Percentiles rank a stretch among this genome's conserved stretches.
Evolutionary conservation across 2,113 vertebrate species (phyloP).

Genomic region (Mus spicilegus): DNA sequence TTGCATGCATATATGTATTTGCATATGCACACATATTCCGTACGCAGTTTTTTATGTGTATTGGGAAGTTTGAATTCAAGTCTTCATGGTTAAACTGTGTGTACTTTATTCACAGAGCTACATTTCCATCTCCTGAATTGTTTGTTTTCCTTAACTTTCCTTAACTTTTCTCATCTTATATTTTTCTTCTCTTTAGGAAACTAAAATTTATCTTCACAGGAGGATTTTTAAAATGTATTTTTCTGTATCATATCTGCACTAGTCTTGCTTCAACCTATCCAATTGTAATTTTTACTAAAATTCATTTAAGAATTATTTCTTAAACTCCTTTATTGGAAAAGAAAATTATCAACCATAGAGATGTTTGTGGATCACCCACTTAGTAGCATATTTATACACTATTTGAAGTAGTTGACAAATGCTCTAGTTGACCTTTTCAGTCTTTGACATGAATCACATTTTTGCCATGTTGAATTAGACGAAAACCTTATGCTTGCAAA

Average conservation of each 20-base stretch:
- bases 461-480: not conserved
- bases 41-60: not conserved
- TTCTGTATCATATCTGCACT: not conserved
- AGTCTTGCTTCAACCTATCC: not conserved
- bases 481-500: not conserved
- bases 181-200: not conserved
- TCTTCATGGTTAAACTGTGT: not conserved
- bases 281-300: not conserved
- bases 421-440: not conserved
- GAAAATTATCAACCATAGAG: not conserved
- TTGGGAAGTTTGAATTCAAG: not conserved
- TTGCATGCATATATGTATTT: not conserved
- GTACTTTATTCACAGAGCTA: not conserved
- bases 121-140: not conserved
- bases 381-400: not conserved
- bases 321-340: not conserved
- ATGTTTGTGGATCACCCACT: not conserved
- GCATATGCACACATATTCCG: not conserved
- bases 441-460: not conserved
- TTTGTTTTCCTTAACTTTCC: not conserved
- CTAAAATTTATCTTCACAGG: not conserved
- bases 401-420: not conserved
- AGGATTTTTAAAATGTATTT: not conserved
- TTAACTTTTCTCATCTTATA: not conserved
- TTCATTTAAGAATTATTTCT: not conserved